Percentiles rank a stretch among this genome's conserved stretches.
Evolutionary conservation across 2,797 vertebrate species (phyloP).

Genomic region (Hozukius guyotensis): DNA sequence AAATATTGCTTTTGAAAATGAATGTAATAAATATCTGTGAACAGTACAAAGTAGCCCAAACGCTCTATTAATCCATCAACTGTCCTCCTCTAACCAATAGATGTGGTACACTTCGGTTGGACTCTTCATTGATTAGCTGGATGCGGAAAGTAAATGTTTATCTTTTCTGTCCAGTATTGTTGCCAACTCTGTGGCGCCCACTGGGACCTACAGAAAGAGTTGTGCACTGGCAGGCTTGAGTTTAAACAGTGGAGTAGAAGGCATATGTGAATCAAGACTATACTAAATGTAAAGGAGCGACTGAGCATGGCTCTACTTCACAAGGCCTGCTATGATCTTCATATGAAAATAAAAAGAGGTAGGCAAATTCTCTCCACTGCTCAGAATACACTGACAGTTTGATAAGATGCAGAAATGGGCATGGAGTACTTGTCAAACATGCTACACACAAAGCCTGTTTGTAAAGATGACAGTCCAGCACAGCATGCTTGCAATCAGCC

Average conservation of each 20-base stretch:
- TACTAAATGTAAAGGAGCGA: slow-evolving; percentile 55
- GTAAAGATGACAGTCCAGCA: slow-evolving; percentile 45
- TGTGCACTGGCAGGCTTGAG: slow-evolving; percentile 5
- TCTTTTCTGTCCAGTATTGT: slow-evolving; percentile 5
- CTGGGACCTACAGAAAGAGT: neutral
- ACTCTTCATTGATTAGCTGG: slow-evolving; percentile 31
- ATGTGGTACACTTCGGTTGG: slow-evolving; percentile 31
- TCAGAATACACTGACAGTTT: slow-evolving; percentile 35
- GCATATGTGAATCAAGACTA: slow-evolving; percentile 68
- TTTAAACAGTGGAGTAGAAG: slow-evolving; percentile 54
- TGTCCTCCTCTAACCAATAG: neutral
- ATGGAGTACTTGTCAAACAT: slow-evolving; percentile 59
- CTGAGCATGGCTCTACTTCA: slow-evolving; percentile 47
- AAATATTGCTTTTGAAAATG: slow-evolving; percentile 47
- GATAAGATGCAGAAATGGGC: slow-evolving; percentile 45
- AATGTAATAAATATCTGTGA: slow-evolving; percentile 11
- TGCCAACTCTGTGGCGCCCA: slow-evolving; percentile 1
- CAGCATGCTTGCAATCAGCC: slow-evolving; percentile 60
- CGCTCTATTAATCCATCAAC: neutral
- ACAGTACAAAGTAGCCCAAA: slow-evolving; percentile 29
- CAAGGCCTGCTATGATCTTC: slow-evolving; percentile 61
- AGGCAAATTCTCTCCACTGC: slow-evolving; percentile 62
- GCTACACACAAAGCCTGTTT: slow-evolving; percentile 58
- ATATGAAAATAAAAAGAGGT: slow-evolving; percentile 72
- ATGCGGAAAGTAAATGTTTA: neutral